Evolutionary conservation across 2,113 vertebrate genomes (phyloP), one percentile per base, ranked within the genome.

Genomic region (Clinocottus analis): DNA sequence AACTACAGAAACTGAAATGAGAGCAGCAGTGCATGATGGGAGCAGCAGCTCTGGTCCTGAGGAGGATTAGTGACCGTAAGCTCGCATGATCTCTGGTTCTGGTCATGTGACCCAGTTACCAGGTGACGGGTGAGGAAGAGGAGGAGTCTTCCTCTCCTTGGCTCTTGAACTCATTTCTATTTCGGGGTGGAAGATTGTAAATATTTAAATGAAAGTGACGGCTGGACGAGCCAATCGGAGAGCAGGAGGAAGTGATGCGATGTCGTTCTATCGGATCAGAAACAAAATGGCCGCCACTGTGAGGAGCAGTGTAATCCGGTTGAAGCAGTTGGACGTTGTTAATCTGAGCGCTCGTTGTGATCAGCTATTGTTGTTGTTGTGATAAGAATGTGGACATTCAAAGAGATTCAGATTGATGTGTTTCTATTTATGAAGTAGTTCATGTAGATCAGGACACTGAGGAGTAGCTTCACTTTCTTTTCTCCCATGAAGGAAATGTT

Each of bases 61-160:
- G 35, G 27, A 19, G 69, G 78, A 73, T 81, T 73, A 69, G 45
- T n/a, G n/a, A 43, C 17, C 23, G 1, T 70, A 63, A 80, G 31
- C 39, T 53, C 35, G 31, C 55, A 16, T 79, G 66, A 77, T 82
- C 53, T 70, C 80, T 80, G 47, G 39, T 63, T 19, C 21, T 19
- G 17, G 3, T 43, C 43, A 16, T 19, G 43, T 6, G 43, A n/a
- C 49, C 66, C 13, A 19, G 29, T 37, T 33, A 6, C 0, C 19
- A 14, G 25, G 43, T 12, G 43, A 33, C 23, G 25, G 53, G 33
- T 51, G 49, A 51, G 3, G 49, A 51, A 9, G 47, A 51, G 7
- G 47, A 45, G 14, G 43, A 45, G 37, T 4, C 41, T 43, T 43
- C 41, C 41, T 43, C 41, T 43, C 16, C 37, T 39, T 10, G 11